Percentiles rank a stretch among this genome's conserved stretches.
phyloP scores from a whole-genome alignment of 2,113 vertebrate genomes.

The Otocyon megalotis region DNA sequence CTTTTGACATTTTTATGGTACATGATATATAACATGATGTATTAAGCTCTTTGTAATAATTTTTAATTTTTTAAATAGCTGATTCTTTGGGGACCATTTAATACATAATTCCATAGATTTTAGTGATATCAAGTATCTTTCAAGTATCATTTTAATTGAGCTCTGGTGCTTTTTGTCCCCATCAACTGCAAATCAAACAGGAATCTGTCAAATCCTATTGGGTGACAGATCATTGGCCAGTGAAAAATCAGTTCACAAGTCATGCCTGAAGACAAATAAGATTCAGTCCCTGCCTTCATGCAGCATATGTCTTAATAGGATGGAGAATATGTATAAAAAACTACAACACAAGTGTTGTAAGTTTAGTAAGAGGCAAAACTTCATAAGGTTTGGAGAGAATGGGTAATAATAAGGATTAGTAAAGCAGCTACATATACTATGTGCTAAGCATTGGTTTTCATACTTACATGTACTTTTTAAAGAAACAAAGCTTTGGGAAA shows the following conservation, averaged over 20 bases:
- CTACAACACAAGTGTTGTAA: conserved; percentile 13
- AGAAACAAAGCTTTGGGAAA: not conserved
- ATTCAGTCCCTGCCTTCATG: conserved; percentile 63
- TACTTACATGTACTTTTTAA: not conserved
- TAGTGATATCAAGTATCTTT: conserved; percentile 69
- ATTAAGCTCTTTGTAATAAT: conserved; percentile 76
- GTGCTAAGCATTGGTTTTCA: not conserved
- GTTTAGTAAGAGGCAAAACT: conserved; percentile 14
- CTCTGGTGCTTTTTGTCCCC: conserved; percentile 55
- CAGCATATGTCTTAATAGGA: conserved; percentile 41
- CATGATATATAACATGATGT: conserved; percentile 63
- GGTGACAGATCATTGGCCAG: conserved; percentile 60
- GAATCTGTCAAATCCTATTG: conserved; percentile 59
- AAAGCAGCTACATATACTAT: conserved; percentile 22
- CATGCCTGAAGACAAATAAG: conserved; percentile 52
- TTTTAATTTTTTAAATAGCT: conserved; percentile 79
- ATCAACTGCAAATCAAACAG: conserved; percentile 70
- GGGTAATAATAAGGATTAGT: not conserved
- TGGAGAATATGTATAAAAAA: not conserved
- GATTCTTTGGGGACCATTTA: conserved; percentile 75
- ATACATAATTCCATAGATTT: conserved; percentile 69
- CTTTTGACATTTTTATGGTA: conserved; percentile 76
- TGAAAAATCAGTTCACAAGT: conserved; percentile 65
- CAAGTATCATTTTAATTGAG: conserved; percentile 75
- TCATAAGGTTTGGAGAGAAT: not conserved